A percentile compares a stretch with the other conserved stretches of the same genome.
These are phyloP conservation scores for Leptinotarsa tumamoca DNA, from an alignment of 2,888 invertebrate species.

Conservation along the genomic window DNA sequence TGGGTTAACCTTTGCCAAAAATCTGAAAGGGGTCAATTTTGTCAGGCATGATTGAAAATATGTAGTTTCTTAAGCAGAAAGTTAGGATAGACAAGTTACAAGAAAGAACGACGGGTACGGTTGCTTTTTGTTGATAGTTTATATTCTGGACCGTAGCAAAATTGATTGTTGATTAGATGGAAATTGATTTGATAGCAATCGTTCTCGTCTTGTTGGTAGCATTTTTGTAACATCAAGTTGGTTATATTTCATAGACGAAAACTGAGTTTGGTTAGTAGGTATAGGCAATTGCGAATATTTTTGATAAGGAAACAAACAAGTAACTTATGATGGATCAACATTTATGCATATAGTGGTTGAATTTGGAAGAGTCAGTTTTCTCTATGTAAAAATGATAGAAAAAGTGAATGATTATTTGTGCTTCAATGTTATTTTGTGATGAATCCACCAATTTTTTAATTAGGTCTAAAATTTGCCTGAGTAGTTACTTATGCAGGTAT, in stretches of 20 bases:
- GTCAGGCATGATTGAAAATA: slow-evolving; percentile 14
- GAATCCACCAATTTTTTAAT: not conserved
- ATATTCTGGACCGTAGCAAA: slow-evolving; percentile 43
- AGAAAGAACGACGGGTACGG: slow-evolving; percentile 32
- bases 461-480: slow-evolving; percentile 12
- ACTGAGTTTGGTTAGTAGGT: slow-evolving; percentile 15
- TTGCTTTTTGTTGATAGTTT: slow-evolving; percentile 48
- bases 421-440: slow-evolving; percentile 7
- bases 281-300: slow-evolving; percentile 21
- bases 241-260: slow-evolving; percentile 13
- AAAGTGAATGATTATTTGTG: not conserved
- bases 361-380: slow-evolving; percentile 6
- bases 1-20: not conserved
- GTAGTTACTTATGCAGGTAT: not conserved
- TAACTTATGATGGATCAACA: not conserved
- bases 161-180: slow-evolving; percentile 43
- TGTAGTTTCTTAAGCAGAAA: not conserved
- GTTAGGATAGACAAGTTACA: slow-evolving; percentile 17
- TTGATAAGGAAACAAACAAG: slow-evolving; percentile 5
- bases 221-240: slow-evolving; percentile 36
- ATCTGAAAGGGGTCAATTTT: not conserved
- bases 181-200: slow-evolving; percentile 42
- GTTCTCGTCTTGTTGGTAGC: slow-evolving; percentile 45
- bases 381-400: slow-evolving; percentile 1
- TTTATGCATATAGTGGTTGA: not conserved